Percentiles rank a stretch among this genome's conserved stretches.
Evolutionary conservation across 2,797 vertebrate species (phyloP).

Genomic region (Loriculus beryllinus): DNA sequence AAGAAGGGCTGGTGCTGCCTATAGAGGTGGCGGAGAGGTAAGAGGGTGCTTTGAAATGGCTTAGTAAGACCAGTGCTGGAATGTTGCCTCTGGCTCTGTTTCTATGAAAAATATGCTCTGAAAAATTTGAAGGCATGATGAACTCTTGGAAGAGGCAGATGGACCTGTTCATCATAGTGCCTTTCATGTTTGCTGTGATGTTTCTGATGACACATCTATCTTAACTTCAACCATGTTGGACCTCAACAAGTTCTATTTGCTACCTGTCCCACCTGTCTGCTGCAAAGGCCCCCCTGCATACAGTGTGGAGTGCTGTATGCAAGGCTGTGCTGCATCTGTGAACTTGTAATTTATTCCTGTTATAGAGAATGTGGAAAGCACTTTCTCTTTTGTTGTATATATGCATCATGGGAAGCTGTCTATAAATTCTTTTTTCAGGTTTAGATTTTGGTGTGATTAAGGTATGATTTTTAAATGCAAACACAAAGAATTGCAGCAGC

Average conservation of each 20-base stretch:
- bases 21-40: background rate
- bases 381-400: background rate
- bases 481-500: background rate
- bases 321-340: background rate
- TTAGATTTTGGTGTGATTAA: background rate
- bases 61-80: background rate
- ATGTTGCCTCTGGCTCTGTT: background rate
- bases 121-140: background rate
- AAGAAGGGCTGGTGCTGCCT: background rate
- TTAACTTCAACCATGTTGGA: background rate
- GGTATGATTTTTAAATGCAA: background rate
- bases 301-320: background rate
- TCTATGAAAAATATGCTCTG: background rate
- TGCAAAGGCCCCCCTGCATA: background rate
- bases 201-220: background rate
- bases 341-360: background rate
- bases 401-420: background rate
- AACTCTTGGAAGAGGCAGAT: background rate
- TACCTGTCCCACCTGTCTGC: background rate
- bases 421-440: background rate
- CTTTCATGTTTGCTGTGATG: fast-evolving
- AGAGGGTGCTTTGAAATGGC: background rate
- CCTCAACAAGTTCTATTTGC: background rate
- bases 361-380: background rate
- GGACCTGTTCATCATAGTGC: background rate